A percentile compares a stretch with the other conserved stretches of the same genome.
Conservation (phyloP, 2,797 vertebrate genomes). For the Aeoliscus strigatus region DNA sequence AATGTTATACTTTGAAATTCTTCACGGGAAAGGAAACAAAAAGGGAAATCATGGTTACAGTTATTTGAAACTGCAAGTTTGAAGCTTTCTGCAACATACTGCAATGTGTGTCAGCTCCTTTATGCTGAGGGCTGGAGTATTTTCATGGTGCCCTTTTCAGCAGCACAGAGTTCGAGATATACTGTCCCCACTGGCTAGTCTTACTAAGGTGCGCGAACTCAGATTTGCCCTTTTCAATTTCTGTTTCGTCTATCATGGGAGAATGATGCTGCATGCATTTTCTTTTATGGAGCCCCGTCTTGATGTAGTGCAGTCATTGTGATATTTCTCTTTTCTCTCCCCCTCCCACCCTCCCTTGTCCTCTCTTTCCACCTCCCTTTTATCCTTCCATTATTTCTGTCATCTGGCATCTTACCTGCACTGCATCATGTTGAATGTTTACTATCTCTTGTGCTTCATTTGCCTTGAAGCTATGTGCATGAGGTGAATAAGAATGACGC, state of each 20-base stretch:
- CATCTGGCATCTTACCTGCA: slow-evolving; percentile 8
- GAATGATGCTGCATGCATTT: slow-evolving; percentile 62
- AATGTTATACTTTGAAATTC: too few relatives aligned
- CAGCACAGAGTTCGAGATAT: slow-evolving; percentile 59
- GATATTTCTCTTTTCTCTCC: slow-evolving; percentile 23
- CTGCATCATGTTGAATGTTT: slow-evolving; percentile 14
- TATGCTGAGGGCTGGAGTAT: slow-evolving; percentile 70
- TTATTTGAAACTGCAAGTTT: too few relatives aligned
- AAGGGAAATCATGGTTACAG: too few relatives aligned
- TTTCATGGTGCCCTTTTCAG: slow-evolving; percentile 72
- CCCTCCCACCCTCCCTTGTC: slow-evolving; percentile 2
- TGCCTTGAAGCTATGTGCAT: slow-evolving; percentile 16
- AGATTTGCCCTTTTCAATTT: slow-evolving; percentile 74
- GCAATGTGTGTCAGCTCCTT: slow-evolving; percentile 66
- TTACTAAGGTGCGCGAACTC: slow-evolving; percentile 65
- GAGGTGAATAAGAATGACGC: slow-evolving; percentile 19
- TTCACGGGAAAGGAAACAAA: too few relatives aligned
- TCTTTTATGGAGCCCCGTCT: slow-evolving; percentile 46
- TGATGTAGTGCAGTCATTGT: slow-evolving; percentile 26
- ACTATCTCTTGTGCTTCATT: slow-evolving; percentile 15
- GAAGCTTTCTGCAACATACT: too few relatives aligned
- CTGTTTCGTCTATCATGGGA: slow-evolving; percentile 51
- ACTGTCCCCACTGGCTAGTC: slow-evolving; percentile 69
- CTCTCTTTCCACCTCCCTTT: slow-evolving; percentile 15
- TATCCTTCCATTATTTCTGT: slow-evolving; percentile 4